Base-by-base conservation (phyloP, 1,140 invertebrate species). In the Drosophila guanche region DNA sequence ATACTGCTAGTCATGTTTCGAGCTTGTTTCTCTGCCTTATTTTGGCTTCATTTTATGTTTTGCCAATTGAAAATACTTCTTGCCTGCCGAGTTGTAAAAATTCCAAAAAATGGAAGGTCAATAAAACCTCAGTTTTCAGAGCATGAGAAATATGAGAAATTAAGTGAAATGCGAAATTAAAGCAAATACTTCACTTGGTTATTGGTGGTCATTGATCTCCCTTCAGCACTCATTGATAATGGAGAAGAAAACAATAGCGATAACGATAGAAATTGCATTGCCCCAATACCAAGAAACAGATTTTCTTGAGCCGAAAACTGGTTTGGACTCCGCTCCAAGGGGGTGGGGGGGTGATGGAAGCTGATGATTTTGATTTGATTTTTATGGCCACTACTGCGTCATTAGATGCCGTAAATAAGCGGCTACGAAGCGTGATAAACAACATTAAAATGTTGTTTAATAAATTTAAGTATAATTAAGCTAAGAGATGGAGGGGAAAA, bases 1-100 rank as follows among this genome's bases (percentile, higher is more conserved):
- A 81, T 81, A 88, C 59, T 77, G 77, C 77, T 81, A 33, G 59
- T 84, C 71, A 85, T 86, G 83, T 62, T 74, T 63, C 52, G 46
- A 45, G 46, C 65, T 77, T 51, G 61, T 76, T 77, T 59, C 43
- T n/a, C 8, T 14, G 50, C 12, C 33, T 67, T 67, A 63, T 67
- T 67, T 55, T 68, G 62, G n/a, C 53, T 67, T 53, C 37, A 58
- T 73, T 79, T 56, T 45, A 27, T 43, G 63, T 78, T 77, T 86
- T 78, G 68, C 69, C 58, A 86, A 88, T 81, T 51, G 60, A 43
- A 42, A 52, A 63, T 56, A 61, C 55, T 76, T 67, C 37, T 27
- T 57, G 52, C 29, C 66, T 51, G 50, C 60, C 47, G 61, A 58
- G 56, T 66, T 58, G 50, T 68, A 68, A 48, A 68, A 68, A 68